Evolutionary conservation across 2,797 vertebrate species (phyloP).

Genomic region (Meriones psammophilus): DNA sequence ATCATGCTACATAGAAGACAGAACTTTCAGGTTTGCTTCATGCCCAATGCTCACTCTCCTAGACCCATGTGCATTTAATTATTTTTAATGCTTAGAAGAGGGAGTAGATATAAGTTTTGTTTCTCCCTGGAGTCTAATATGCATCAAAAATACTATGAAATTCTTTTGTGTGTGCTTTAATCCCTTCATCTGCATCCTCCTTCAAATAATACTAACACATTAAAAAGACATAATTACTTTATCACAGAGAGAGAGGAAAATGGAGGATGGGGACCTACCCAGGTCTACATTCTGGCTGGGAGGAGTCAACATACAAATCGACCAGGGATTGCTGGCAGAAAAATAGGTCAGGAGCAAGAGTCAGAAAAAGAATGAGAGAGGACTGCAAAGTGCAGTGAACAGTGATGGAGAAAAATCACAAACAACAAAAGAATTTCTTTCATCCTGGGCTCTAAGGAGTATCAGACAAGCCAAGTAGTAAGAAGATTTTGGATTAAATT

Average conservation of each 20-base stretch:
- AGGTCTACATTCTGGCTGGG: background rate
- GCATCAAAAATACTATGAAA: background rate
- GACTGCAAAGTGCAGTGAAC: background rate
- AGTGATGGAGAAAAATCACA: background rate
- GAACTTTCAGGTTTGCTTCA: background rate
- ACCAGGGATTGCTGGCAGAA: background rate
- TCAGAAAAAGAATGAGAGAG: background rate
- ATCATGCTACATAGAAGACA: background rate
- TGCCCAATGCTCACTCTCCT: background rate
- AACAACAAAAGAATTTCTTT: background rate
- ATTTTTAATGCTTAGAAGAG: background rate
- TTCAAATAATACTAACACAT: background rate
- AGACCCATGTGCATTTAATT: background rate
- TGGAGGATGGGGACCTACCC: background rate
- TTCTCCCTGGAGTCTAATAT: background rate
- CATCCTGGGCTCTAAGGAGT: background rate
- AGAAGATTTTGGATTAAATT: background rate
- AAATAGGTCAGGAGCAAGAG: background rate
- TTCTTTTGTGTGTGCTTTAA: conserved; percentile 2
- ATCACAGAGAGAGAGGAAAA: background rate
- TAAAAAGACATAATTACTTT: conserved; percentile 31
- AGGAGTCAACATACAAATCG: background rate
- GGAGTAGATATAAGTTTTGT: background rate
- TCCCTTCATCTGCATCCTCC: background rate
- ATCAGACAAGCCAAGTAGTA: conserved; percentile 4